Conservation (phyloP, 2,797 vertebrate genomes). For the Acipenser oxyrinchus region DNA sequence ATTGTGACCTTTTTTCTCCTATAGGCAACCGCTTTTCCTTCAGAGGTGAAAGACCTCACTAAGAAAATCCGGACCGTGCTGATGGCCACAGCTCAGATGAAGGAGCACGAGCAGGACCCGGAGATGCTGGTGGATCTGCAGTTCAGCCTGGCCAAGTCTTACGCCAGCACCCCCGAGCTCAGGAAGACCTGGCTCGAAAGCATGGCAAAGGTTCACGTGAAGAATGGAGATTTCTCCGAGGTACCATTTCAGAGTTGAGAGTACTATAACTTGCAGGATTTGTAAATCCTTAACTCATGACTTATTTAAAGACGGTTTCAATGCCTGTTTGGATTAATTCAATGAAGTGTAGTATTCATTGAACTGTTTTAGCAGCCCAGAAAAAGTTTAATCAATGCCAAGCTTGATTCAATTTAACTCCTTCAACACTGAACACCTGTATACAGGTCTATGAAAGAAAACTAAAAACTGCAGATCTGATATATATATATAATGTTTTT, state of each 20-base stretch:
- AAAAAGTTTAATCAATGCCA: too few relatives aligned
- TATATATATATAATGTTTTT: too few relatives aligned
- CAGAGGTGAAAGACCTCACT: slow-evolving; percentile 89
- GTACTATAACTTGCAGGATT: not conserved
- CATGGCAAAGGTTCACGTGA: slow-evolving; percentile 91
- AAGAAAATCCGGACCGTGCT: slow-evolving; percentile 92
- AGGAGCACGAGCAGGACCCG: slow-evolving; percentile 88
- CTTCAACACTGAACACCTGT: too few relatives aligned
- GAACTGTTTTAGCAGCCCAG: too few relatives aligned
- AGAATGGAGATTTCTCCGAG: slow-evolving; percentile 91
- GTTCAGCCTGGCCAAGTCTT: slow-evolving; percentile 91
- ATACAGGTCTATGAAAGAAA: too few relatives aligned
- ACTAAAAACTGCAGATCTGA: too few relatives aligned
- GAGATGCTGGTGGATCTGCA: slow-evolving; percentile 95
- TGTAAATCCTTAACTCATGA: too few relatives aligned
- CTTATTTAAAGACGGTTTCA: not conserved
- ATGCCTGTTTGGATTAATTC: not conserved
- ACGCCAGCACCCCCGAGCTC: slow-evolving; percentile 90
- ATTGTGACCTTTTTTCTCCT: slow-evolving; percentile 26
- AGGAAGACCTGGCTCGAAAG: slow-evolving; percentile 93
- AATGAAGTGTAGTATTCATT: too few relatives aligned
- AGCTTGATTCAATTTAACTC: too few relatives aligned
- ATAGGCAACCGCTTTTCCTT: slow-evolving; percentile 82
- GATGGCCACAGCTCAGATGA: slow-evolving; percentile 96
- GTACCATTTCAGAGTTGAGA: slow-evolving; percentile 38